Base-by-base conservation (phyloP, 2,888 invertebrate genomes). In the Dichetophora obliterata region DNA sequence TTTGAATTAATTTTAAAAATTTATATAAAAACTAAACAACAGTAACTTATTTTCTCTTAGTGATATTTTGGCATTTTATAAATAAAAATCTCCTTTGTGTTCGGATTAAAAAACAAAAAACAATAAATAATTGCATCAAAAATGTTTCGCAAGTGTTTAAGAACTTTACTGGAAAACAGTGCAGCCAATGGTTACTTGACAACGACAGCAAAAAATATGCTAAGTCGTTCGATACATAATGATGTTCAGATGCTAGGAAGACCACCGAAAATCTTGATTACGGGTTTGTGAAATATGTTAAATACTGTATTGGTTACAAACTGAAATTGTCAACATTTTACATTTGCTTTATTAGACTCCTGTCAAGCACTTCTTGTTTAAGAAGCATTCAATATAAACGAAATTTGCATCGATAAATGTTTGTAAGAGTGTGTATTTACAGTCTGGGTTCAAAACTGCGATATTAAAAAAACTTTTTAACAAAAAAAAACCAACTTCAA, bases 261-360 rank as follows among this genome's bases (percentile, higher is more conserved):
- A 76, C 86, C 89, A 11, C 88, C 88, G 48, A 89, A 87, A 81
- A 83, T 89, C 80, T 83, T 89, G 69, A 89, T 89, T 74, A 89
- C 88, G 75, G 88, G 88, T 89, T 81, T 79, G 86, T 84, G n/a
- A 24, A n/a, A 37, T 19, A 43, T 66, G 6, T 43, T 43, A 43
- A 11, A 14, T 43, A 43, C 14, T 43, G 4, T 0, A 43, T 11
- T 43, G 14, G 14, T 43, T 43, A 3, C 11, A 14, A 43, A 43
- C 2, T 43, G 43, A 43, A 43, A 43, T 43, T 43, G 4, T 43
- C 11, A 43, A 43, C 11, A 43, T 11, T 9, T 59, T 0, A 14
- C 4, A 22, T 27, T 27, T 59, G 3, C 9, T 22, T 22, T 31
- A 31, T 31, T 31, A n/a, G n/a, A n/a, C n/a, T n/a, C n/a, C n/a